Base-by-base conservation (phyloP, 2,888 invertebrate genomes). In the Sussaba pulchella region DNA sequence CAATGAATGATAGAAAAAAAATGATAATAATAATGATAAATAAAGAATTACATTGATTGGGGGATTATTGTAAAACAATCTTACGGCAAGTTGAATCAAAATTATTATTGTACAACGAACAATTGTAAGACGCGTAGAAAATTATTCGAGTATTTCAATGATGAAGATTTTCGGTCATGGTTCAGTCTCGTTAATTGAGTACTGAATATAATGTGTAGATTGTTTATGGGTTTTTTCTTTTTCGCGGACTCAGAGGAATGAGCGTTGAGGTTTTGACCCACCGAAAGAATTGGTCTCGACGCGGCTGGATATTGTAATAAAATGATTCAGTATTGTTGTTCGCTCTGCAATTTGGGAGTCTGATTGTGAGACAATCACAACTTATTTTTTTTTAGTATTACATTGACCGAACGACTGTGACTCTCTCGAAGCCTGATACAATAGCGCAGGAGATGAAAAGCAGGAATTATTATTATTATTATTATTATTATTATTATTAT, bases 331-430 rank as follows among this genome's bases (percentile, higher is more conserved):
- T 70, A 57, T 43, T 43, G 57, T 57, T 17, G 9, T 57, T 31
- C 12, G 26, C 43, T 61, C 4, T n/a, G 26, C 66, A 75, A 59
- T 59, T 70, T 10, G 21, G 70, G 66, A 75, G 66, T 47, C 70
- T 75, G 75, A 66, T 74, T 31, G 66, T 61, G 36, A 66, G 47
- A 19, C 6, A 36, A 79, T 74, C 59, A 59, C 24, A 59, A 70
- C 39, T 41, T 43, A 36, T 59, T 10, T 59, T 59, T 10, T 59
- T 50, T 31, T 69, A 64, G 66, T 41, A 39, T 47, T 50, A 8
- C 41, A 45, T 63, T 36, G 61, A 54, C 24, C 61, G 50, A 69
- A 61, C 24, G 50, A 52, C 45, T 76, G 54, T 52, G 67, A 67
- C 67, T 67, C 66, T 66, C 52, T 67, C 39, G 50, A 31, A 12